Conservation (phyloP, 2,888 invertebrate species). For the Lasioglossum vierecki region DNA sequence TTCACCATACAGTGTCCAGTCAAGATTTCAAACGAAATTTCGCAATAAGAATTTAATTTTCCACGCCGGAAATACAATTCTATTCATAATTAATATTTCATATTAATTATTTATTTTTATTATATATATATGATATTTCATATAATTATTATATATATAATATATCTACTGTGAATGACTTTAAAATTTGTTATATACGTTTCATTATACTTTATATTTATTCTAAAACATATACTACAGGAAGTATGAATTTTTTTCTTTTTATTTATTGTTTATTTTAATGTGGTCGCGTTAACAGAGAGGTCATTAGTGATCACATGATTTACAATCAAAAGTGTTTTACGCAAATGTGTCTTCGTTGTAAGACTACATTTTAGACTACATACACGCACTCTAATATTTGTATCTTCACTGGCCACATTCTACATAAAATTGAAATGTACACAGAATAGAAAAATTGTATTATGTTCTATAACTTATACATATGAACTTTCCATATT, state of each 20-base stretch:
- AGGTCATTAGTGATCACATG: too few relatives aligned
- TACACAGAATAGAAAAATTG: background rate
- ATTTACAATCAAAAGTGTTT: too few relatives aligned
- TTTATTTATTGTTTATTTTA: too few relatives aligned
- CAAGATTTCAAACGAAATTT: background rate
- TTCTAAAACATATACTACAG: background rate
- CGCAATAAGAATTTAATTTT: background rate
- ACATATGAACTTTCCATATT: too few relatives aligned
- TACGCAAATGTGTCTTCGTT: background rate
- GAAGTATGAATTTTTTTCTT: background rate
- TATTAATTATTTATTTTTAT: too few relatives aligned
- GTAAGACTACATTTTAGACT: background rate
- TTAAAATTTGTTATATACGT: background rate
- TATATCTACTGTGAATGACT: background rate
- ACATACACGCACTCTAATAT: background rate
- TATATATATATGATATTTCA: too few relatives aligned
- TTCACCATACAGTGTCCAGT: background rate
- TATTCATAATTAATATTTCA: background rate
- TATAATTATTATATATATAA: too few relatives aligned
- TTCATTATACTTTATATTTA: background rate
- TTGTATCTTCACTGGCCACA: background rate
- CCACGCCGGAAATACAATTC: background rate
- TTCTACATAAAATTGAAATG: background rate
- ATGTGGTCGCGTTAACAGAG: too few relatives aligned
- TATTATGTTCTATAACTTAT: background rate